Base-by-base conservation (phyloP, 2,797 vertebrate species). In the Discoglossus pictus region DNA sequence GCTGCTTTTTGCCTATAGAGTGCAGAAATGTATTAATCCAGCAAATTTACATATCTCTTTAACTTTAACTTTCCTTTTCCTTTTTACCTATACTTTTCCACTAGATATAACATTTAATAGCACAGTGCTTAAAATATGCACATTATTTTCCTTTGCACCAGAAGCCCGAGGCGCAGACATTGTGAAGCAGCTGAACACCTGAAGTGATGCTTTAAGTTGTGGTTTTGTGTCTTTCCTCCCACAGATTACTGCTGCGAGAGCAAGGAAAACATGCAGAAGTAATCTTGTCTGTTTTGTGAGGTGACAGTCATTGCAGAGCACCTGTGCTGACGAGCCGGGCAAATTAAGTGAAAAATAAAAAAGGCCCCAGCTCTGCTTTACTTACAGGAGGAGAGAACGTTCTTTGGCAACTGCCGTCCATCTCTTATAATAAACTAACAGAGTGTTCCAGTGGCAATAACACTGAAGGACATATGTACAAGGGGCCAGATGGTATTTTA, bases 241-340 rank as follows among this genome's bases (percentile, higher is more conserved):
- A 18, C 51, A n/a, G n/a, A n/a, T 25, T 62, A 23, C 15, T 62
- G 60, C 20, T 39, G 36, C 17, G 47, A 17, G 40, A 21, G 9
- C 18, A 6, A 38, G 44, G 24, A 21, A 5, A 50, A 48, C 23
- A 27, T 35, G 17, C 25, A 35, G 56, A 60, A 34, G 46, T 47
- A 7, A 51, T 27, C 35, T 40, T 51, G 16, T 39, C 46, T 38
- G 31, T 38, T 7, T 7, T 21, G 1, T n/a, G 18, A 40, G 25
- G 7, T 62, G 60, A 31, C 47, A 62, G 21, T 62, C 34, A 51
- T 36, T 39, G 35, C 47, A 24, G 35, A 62, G 51, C 36, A 51
- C 36, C 60, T 52, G 46, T 42, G 39, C 39, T 42, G 15, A 42
- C 3, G 15, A 42, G 15, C 6, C 39, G 2, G 9, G 9, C 39